phyloP scores from a whole-genome alignment of 2,888 invertebrate species.

The Drosophila anceps region DNA sequence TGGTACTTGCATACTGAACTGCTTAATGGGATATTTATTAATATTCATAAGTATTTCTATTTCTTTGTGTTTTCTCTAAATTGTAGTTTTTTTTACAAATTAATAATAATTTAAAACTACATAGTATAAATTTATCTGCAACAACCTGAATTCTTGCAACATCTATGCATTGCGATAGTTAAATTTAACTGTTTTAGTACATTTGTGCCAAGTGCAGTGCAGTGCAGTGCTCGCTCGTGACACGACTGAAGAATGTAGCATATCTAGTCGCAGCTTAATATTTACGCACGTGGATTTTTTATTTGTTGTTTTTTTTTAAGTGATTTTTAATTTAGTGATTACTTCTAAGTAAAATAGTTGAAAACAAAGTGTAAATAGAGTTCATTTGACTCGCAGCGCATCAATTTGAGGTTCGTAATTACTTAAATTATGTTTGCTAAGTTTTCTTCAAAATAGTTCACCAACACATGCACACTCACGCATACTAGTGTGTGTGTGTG shows the following conservation, averaged over 20 bases:
- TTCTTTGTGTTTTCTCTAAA: background rate
- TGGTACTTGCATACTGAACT: background rate
- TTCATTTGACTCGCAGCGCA: too few relatives aligned
- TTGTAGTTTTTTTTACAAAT: background rate
- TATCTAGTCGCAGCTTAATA: background rate
- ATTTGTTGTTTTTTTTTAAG: background rate
- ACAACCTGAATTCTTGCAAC: too few relatives aligned
- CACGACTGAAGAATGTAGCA: background rate
- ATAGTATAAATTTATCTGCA: background rate
- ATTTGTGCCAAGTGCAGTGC: background rate
- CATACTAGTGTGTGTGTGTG: background rate
- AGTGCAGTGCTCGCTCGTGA: background rate
- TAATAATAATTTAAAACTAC: too few relatives aligned
- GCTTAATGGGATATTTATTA: background rate
- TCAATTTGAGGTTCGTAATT: background rate
- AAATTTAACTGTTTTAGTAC: background rate
- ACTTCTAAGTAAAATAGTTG: background rate
- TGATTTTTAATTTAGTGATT: background rate
- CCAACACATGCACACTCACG: background rate
- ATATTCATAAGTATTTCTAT: too few relatives aligned
- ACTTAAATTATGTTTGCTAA: background rate
- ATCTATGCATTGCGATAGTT: background rate
- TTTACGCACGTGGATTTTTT: background rate
- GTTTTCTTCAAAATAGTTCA: background rate
- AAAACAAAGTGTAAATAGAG: background rate